Conservation (phyloP, 2,113 vertebrate species). For the Marmota monax region DNA sequence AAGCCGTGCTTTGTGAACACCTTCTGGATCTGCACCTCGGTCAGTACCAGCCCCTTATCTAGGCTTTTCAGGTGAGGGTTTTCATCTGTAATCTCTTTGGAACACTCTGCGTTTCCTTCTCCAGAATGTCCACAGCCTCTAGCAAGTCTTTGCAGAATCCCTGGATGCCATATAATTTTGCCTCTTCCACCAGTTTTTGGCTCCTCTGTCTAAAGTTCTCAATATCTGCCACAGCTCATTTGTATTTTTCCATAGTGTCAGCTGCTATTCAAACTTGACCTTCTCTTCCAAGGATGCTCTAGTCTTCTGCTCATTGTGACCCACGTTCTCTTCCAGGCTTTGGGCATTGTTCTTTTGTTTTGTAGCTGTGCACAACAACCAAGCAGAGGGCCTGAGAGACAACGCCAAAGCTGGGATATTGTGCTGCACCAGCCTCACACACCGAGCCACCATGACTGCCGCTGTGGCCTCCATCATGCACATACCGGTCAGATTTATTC, state of each 20-base stretch:
- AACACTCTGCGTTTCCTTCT: constrained; percentile 96
- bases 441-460: too few species aligned
- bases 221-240: too few species aligned
- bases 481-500: too few species aligned
- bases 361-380: constrained; percentile 92
- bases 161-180: constrained; percentile 90
- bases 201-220: too few species aligned
- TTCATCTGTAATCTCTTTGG: constrained; percentile 91
- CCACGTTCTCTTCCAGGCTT: constrained; percentile 90
- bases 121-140: constrained; percentile 97
- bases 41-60: constrained; percentile 97
- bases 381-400: constrained; percentile 84
- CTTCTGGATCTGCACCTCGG: constrained; percentile 96
- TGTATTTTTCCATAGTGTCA: constrained; percentile 89
- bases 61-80: constrained; percentile 98
- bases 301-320: constrained; percentile 86
- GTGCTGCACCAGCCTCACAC: too few species aligned
- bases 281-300: constrained; percentile 92
- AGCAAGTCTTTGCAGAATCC: constrained; percentile 98
- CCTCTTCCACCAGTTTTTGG: too few species aligned
- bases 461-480: too few species aligned
- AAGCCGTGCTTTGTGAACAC: constrained; percentile 97
- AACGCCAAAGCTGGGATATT: too few species aligned
- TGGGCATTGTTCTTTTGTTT: constrained; percentile 92
- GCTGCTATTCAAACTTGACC: constrained; percentile 93